Conservation (phyloP, 2,888 invertebrate genomes). For the Hylaea fasciaria region DNA sequence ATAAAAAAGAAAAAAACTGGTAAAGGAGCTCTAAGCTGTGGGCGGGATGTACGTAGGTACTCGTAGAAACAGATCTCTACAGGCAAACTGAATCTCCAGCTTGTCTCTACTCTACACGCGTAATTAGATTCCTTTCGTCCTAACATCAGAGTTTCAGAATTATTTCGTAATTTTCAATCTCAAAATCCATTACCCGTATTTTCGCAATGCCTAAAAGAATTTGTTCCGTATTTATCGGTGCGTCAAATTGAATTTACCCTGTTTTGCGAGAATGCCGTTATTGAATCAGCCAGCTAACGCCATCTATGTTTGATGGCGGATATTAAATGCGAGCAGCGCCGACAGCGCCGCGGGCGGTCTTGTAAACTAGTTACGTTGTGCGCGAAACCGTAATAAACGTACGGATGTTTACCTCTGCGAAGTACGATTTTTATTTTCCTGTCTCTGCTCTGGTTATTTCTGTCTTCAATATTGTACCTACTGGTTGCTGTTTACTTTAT, state of each 20-base stretch:
- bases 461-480: background rate
- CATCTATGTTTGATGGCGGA: constrained; percentile 61
- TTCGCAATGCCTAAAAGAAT: constrained; percentile 39
- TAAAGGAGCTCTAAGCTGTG: no score
- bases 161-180: constrained; percentile 31
- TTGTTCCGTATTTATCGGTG: constrained; percentile 49
- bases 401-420: constrained; percentile 1
- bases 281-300: constrained; percentile 59
- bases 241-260: constrained; percentile 56
- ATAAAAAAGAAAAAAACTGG: no score
- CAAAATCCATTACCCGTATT: constrained; percentile 37
- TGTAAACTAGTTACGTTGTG: constrained; percentile 38
- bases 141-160: background rate
- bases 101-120: background rate
- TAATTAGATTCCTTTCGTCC: background rate
- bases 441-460: background rate
- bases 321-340: constrained; percentile 53
- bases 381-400: constrained; percentile 30
- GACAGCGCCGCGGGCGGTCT: constrained; percentile 32
- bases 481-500: background rate
- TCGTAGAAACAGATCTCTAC: no score
- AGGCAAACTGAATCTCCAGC: no score
- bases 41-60: no score
- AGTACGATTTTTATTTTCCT: constrained; percentile 1
- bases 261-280: constrained; percentile 49